Base-by-base conservation (phyloP, 2,888 invertebrate species). In the Antheraea assamensis region DNA sequence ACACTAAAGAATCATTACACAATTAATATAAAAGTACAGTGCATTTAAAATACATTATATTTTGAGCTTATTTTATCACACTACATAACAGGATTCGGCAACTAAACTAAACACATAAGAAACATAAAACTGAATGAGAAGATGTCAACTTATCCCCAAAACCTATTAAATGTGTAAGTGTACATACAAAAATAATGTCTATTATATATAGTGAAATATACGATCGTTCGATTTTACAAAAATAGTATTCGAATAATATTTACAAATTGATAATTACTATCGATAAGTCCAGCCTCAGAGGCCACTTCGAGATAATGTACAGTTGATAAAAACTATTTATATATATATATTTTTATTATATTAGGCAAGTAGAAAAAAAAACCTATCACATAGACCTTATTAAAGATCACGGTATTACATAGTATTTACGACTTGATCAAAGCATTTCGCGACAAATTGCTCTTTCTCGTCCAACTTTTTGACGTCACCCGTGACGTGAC, bases 371-470 rank as follows among this genome's bases (percentile, higher is more conserved):
- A 73, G 42, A 42, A 55, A n/a, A 35, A 17, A 30, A 24, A 71
- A 17, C 17, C 30, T 68, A 35, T 68, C 35, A 68, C 68, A 24
- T 68, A 35, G 21, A 7, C 49, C 3, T 64, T 64, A 24, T 58
- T 58, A 64, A 61, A 10, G 17, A 66, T 19, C 73, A 76, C 76
- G 71, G 75, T 75, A 2, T 83, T 91, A 94, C 77, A 93, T 87
- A 78, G 95, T 95, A 79, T 95, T 95, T 82, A 96, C 95, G 72
- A 96, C 95, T 92, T 96, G 95, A 80, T 95, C 95, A 80, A 96
- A 95, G 85, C 96, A 96, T 81, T 96, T 95, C 2, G 96, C 95
- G 74, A 96, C 95, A 84, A 96, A 96, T 83, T 95, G 95, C 87
- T 96, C 95, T 79, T 94, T 95, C 64, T 95, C 95, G 78, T 95